phyloP scores from a whole-genome alignment of 1,140 invertebrate genomes.

The Drosophila setifemur region DNA sequence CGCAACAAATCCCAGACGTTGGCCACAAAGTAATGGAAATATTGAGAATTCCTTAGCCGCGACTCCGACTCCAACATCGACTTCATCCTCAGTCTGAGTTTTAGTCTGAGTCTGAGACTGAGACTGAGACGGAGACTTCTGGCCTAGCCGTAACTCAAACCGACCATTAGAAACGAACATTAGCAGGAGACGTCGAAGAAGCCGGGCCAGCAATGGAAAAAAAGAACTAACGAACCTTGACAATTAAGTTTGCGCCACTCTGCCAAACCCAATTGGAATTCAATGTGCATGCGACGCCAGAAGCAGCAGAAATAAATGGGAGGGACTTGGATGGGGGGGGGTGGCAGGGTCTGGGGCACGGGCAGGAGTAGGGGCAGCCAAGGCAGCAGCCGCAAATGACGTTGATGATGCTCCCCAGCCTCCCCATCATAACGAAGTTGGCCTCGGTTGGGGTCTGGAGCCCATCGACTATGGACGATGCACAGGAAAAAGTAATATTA shows the following conservation, averaged over 20 bases:
- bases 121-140: conserved; percentile 18
- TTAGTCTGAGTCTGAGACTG: conserved; percentile 11
- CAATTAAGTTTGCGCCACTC: conserved; percentile 77
- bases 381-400: conserved; percentile 48
- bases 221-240: conserved; percentile 77
- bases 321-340: neutral
- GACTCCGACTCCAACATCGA: conserved; percentile 13
- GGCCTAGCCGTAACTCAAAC: conserved; percentile 71
- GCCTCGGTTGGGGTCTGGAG: neutral
- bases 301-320: conserved; percentile 37
- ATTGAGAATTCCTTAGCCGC: conserved; percentile 70
- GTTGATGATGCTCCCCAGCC: conserved; percentile 61
- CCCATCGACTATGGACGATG: conserved; percentile 6
- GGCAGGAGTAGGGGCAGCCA: conserved; percentile 40
- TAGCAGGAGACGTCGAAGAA: conserved; percentile 54
- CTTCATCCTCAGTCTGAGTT: neutral
- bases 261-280: conserved; percentile 79
- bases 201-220: conserved; percentile 23
- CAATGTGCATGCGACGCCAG: conserved; percentile 73
- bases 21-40: conserved; percentile 78
- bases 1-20: conserved; percentile 70
- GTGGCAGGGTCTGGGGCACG: conserved; percentile 7
- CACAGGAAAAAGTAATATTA: neutral
- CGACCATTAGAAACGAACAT: conserved; percentile 76
- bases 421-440: conserved; percentile 55